A percentile compares a stretch with the other conserved stretches of the same genome.
Conservation (phyloP, 2,113 vertebrate species). For the Bubo scandiacus region DNA sequence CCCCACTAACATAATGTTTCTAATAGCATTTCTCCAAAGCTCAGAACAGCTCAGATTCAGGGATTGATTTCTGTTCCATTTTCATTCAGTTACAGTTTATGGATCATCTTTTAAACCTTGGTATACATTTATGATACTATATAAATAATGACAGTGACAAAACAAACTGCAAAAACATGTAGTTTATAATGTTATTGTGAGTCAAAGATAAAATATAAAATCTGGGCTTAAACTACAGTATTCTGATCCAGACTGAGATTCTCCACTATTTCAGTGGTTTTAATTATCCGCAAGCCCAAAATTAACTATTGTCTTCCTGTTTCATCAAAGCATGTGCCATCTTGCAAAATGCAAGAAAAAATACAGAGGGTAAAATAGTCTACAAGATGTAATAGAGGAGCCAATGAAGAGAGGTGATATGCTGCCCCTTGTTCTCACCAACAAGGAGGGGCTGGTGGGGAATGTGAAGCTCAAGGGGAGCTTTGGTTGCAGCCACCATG, state of each 20-base stretch:
- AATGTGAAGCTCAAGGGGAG: too few species aligned
- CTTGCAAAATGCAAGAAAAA: neutral
- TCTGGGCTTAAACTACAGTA: neutral
- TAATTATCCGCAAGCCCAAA: neutral
- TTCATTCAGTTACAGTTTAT: neutral
- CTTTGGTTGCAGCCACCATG: too few species aligned
- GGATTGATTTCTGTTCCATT: neutral
- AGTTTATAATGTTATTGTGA: neutral
- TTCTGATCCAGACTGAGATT: neutral
- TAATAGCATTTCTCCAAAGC: neutral
- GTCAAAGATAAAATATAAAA: constrained; percentile 38
- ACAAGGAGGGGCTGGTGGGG: too few species aligned
- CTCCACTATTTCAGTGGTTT: neutral
- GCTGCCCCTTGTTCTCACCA: too few species aligned
- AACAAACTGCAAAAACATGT: neutral
- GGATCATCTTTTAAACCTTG: neutral
- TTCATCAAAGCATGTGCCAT: neutral
- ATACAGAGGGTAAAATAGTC: neutral
- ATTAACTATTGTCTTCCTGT: neutral
- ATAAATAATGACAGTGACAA: neutral
- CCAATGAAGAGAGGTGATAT: too few species aligned
- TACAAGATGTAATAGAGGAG: neutral
- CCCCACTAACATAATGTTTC: neutral
- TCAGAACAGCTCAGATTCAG: neutral
- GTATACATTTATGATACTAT: neutral